Base-by-base conservation (phyloP, 2,888 invertebrate genomes). In the Mimachlamys varia region DNA sequence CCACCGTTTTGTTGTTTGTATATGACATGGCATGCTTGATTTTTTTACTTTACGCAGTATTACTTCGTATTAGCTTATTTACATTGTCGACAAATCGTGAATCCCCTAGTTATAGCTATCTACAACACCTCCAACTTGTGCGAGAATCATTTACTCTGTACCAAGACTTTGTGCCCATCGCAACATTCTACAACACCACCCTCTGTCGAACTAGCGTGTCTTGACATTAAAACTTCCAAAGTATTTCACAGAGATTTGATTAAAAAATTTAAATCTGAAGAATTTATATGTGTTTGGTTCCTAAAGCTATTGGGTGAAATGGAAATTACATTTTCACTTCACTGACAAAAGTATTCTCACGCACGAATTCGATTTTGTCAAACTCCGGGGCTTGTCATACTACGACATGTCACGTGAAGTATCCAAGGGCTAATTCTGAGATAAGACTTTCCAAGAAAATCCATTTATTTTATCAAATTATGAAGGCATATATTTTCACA, bases 381-480 rank as follows among this genome's bases (percentile, higher is more conserved):
- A 58, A 58, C n/a, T 19, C 58, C 19, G 22, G 58, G 22, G 22
- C 7, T 58, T 58, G 58, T 58, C 58, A 58, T 22, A n/a, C 58
- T n/a, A 19, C 15, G n/a, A 10, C 58, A 7, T 58, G 58, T 58
- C 58, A 58, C 22, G 22, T 4, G 58, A 58, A 58, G 19, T 58
- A 19, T 58, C 58, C 7, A 58, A 19, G 22, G n/a, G 19, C 22
- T 22, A 58, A 19, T 58, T 58, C n/a, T 58, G 58, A 58, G 58
- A 58, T 19, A 58, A 58, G 58, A 22, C 58, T 58, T 58, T 58
- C n/a, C 58, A 58, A 58, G 58, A 58, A 58, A 58, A 58, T 58
- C 58, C 58, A 58, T 58, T 22, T 58, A 58, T 58, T 58, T 58
- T n/a, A 58, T 58, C 58, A 58, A 58, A 58, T 58, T 58, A 58